These are phyloP conservation scores for Halocaridina rubra DNA, from an alignment of 2,888 invertebrate genomes.

Conservation along the genomic window DNA sequence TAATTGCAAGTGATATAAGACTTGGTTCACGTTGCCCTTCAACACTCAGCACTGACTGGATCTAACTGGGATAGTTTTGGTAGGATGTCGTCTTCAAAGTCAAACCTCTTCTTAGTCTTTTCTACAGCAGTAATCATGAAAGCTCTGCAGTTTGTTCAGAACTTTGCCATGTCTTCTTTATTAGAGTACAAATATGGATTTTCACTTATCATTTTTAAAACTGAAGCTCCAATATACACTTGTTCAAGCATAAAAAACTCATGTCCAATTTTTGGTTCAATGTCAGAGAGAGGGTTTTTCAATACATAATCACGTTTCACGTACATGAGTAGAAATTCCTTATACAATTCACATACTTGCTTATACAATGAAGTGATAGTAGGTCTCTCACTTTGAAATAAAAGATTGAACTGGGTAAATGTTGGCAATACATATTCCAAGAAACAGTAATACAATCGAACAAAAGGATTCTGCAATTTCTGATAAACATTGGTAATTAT, in stretches of 20 bases:
- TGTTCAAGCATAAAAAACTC: neutral
- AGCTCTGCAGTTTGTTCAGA: neutral
- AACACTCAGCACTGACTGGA: neutral
- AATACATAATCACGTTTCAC: neutral
- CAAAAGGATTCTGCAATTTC: neutral
- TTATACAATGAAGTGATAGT: conserved; percentile 3
- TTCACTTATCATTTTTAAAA: neutral
- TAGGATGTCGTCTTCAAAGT: neutral
- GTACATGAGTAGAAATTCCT: conserved; percentile 13
- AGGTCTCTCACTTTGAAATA: conserved; percentile 8
- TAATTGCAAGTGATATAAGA: neutral
- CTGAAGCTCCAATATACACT: conserved; percentile 12
- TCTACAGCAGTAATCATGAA: neutral
- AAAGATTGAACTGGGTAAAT: neutral
- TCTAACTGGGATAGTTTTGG: neutral
- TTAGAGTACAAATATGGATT: neutral
- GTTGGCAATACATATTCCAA: too few relatives aligned
- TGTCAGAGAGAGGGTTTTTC: neutral
- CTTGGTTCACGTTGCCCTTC: neutral
- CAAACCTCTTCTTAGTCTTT: neutral
- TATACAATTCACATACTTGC: conserved; percentile 10
- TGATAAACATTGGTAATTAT: neutral
- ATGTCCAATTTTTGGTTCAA: conserved; percentile 1
- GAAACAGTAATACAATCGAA: neutral
- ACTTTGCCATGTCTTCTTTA: neutral